These are phyloP conservation scores for Oophaga pumilio DNA, from an alignment of 2,113 vertebrate species.

Conservation along the genomic window DNA sequence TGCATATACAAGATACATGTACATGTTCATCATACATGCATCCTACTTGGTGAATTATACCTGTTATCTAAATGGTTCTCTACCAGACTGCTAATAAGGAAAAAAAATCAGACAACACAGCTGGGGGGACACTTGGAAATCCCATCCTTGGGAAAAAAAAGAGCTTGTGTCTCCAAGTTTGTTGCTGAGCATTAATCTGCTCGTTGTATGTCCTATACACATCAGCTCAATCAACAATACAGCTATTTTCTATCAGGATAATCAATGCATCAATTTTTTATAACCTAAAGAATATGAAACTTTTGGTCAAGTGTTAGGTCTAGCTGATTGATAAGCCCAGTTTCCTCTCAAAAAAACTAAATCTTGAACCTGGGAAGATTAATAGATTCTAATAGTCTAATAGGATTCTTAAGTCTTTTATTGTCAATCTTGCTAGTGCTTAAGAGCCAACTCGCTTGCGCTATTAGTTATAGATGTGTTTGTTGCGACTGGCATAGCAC, in stretches of 20 bases:
- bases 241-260: not conserved
- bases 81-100: too few species aligned
- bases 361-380: constrained; percentile 22
- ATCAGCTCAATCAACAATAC: too few species aligned
- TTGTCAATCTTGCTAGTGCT: constrained; percentile 27
- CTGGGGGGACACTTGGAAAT: too few species aligned
- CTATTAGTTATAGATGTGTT: constrained; percentile 58
- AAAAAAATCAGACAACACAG: too few species aligned
- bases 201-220: too few species aligned
- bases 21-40: too few species aligned
- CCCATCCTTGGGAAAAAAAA: too few species aligned
- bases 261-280: constrained; percentile 35
- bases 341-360: not conserved
- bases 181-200: too few species aligned
- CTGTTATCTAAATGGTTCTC: too few species aligned
- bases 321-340: constrained; percentile 35
- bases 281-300: constrained; percentile 25
- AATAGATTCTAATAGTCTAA: constrained; percentile 60
- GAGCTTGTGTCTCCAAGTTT: too few species aligned
- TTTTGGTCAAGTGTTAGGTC: constrained; percentile 19
- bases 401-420: constrained; percentile 48
- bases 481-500: constrained; percentile 36
- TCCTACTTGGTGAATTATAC: too few species aligned
- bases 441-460: constrained; percentile 28
- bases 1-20: too few species aligned